Evolutionary conservation across 2,113 vertebrate species (phyloP), one percentile per base, ranked within the genome.

Genomic region (Seriola dumerili): DNA sequence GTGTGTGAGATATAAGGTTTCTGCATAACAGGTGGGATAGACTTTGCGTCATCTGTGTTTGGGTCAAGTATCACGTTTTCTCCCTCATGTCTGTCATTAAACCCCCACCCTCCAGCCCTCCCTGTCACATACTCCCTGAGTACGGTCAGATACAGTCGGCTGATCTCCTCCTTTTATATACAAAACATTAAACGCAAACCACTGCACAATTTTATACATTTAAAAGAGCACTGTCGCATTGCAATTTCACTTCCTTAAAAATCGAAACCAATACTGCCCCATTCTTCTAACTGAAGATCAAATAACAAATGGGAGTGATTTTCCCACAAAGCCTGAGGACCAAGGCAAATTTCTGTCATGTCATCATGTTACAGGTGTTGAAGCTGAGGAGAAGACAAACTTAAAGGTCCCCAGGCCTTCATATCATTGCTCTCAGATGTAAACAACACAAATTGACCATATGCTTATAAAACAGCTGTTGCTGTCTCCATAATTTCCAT

Each of bases 1-100:
- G 46, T 65, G 68, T 78, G 69, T 63, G 61, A 36, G 57, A 71
- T 92, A 94, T 95, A 83, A 79, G 54, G 83, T 95, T 93, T 93
- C 94, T 14, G 23, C 76, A 77, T 79, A 85, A 93, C 94, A 95
- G 94, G 94, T 95, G 95, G 88, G 78, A 74, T 70, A 81, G 85
- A 77, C 87, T 91, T 80, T 83, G 79, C 81, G 73, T 88, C 88
- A 90, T 93, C 83, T 85, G 72, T 80, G 83, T 92, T 88, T 86
- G 80, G 81, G 78, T 92, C 85, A 44, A 76, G 77, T 77, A 86
- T 92, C 88, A 82, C 17, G 10, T 77, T 90, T 94, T 84, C 70
- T 83, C 83, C 80, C 85, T 78, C 64, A 80, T 55, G 83, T 81
- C 81, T 87, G 80, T 81, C 76, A 84, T 73, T 68, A 76, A 64